These are phyloP conservation scores for Chaenocephalus aceratus DNA, from an alignment of 2,113 vertebrate genomes.

Conservation along the genomic window DNA sequence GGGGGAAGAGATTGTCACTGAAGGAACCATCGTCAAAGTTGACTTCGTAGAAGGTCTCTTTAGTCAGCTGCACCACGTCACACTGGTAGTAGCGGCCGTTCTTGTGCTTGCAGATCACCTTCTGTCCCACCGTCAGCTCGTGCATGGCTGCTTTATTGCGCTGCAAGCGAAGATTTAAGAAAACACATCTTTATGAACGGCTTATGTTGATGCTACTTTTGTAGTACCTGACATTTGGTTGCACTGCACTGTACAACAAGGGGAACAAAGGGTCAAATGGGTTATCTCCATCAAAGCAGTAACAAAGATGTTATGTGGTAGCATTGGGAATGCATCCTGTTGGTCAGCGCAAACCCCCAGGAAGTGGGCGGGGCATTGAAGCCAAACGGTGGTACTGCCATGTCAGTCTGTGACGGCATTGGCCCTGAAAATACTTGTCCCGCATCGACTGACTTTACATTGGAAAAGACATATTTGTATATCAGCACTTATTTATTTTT, in stretches of 20 bases:
- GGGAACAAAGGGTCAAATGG: too few species aligned
- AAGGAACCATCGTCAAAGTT: constrained; percentile 98
- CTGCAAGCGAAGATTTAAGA: constrained; percentile 64
- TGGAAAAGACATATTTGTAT: too few species aligned
- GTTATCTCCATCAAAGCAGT: too few species aligned
- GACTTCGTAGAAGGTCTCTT: constrained; percentile 98
- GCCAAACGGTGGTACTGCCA: too few species aligned
- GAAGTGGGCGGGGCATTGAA: too few species aligned
- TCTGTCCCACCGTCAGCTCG: constrained; percentile 93
- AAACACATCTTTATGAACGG: not conserved
- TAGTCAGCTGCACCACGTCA: constrained; percentile 94
- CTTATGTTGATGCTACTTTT: not conserved
- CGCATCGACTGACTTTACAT: too few species aligned
- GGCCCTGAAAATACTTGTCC: too few species aligned
- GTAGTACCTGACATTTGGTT: not conserved
- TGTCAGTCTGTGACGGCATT: too few species aligned
- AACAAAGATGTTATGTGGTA: too few species aligned
- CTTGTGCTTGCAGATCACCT: constrained; percentile 98
- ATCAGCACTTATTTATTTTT: too few species aligned
- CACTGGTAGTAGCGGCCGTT: constrained; percentile 98
- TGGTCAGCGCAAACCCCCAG: too few species aligned
- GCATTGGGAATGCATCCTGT: too few species aligned
- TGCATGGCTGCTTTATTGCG: constrained; percentile 92
- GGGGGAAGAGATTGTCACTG: constrained; percentile 97
- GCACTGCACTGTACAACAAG: not conserved